Conservation (phyloP, 2,888 invertebrate genomes). For the Brachyopa scutellaris region DNA sequence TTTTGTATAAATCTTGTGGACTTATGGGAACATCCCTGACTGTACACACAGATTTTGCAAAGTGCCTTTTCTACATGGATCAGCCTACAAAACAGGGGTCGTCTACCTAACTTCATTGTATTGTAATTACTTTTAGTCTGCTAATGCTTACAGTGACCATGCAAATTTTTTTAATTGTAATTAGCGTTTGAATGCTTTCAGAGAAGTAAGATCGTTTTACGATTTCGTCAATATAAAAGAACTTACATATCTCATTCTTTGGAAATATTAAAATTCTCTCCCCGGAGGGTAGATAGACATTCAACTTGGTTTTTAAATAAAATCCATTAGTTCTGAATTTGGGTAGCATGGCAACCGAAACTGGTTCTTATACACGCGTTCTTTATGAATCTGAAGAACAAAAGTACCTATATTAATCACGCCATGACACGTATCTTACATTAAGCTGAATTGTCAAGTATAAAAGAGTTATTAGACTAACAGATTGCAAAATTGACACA, state of each 20-base stretch:
- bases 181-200: slow-evolving; percentile 12
- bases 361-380: slow-evolving; percentile 15
- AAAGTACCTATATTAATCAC: background rate
- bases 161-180: slow-evolving; percentile 6
- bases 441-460: background rate
- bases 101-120: slow-evolving; percentile 5
- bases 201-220: slow-evolving; percentile 1
- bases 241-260: background rate
- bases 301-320: slow-evolving; percentile 18
- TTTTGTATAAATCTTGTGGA: too few relatives aligned
- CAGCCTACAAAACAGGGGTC: too few relatives aligned
- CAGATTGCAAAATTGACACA: slow-evolving; percentile 25
- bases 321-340: slow-evolving; percentile 1
- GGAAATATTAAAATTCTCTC: slow-evolving; percentile 8
- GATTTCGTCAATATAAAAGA: background rate
- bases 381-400: background rate
- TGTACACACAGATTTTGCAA: too few relatives aligned
- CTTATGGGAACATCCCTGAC: too few relatives aligned
- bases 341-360: slow-evolving; percentile 2
- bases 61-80: too few relatives aligned
- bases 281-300: background rate
- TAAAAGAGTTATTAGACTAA: background rate
- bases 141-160: background rate
- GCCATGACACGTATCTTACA: background rate
- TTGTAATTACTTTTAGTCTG: slow-evolving; percentile 15